A percentile compares a stretch with the other conserved stretches of the same genome.
Evolutionary conservation across 2,888 invertebrate genomes (phyloP).

Genomic region (Hyppa rectilinea): DNA sequence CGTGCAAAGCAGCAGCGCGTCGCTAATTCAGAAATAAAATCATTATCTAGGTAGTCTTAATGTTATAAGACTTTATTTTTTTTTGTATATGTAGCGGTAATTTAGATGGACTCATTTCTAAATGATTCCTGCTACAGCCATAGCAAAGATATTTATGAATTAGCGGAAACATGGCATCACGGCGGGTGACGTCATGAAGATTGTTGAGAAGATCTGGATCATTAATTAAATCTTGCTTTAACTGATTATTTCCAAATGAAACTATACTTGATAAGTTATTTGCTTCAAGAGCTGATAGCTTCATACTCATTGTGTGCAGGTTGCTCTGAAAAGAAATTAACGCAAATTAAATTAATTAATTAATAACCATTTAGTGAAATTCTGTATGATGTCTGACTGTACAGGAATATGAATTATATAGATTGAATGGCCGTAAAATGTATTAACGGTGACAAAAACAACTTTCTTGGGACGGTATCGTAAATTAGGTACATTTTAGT

Average conservation of each 20-base stretch:
- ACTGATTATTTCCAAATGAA: slow-evolving; percentile 69
- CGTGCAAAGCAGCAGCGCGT: background rate
- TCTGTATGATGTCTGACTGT: background rate
- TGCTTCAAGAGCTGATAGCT: slow-evolving; percentile 91
- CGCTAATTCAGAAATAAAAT: slow-evolving; percentile 3
- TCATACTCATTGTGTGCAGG: slow-evolving; percentile 80
- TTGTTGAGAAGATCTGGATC: slow-evolving; percentile 42
- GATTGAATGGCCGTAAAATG: background rate
- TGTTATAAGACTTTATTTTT: slow-evolving; percentile 27
- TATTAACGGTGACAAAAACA: background rate
- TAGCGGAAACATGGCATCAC: slow-evolving; percentile 82
- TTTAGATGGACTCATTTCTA: slow-evolving; percentile 72
- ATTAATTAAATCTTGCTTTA: slow-evolving; percentile 39
- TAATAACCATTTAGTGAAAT: background rate
- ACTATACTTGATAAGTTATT: slow-evolving; percentile 91
- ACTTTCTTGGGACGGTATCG: background rate
- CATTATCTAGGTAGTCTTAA: background rate
- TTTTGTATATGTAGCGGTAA: slow-evolving; percentile 58
- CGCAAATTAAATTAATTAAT: slow-evolving; percentile 9
- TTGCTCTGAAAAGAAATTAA: slow-evolving; percentile 85
- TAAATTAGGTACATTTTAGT: too few relatives aligned
- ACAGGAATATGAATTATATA: background rate
- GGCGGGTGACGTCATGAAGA: slow-evolving; percentile 58
- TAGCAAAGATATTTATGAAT: slow-evolving; percentile 81
- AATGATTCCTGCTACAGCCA: slow-evolving; percentile 82